These are phyloP conservation scores for Florisuga fusca DNA, from an alignment of 2,797 vertebrate genomes.

Conservation along the genomic window DNA sequence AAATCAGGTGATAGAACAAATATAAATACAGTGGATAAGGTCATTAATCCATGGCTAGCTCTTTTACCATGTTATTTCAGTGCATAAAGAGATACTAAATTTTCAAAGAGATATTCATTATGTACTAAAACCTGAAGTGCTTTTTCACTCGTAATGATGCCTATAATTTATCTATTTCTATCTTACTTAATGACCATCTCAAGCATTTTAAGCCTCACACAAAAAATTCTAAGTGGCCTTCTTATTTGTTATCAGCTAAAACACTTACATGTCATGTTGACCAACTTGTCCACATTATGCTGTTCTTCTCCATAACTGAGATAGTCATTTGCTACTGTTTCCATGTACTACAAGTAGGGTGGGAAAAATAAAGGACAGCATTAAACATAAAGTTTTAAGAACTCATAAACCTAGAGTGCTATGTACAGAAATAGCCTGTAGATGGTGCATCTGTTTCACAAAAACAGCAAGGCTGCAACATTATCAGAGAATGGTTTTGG, in stretches of 20 bases:
- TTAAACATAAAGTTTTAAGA: background rate
- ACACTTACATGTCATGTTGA: constrained; percentile 88
- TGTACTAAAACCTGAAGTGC: background rate
- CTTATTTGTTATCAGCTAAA: background rate
- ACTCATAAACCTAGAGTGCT: background rate
- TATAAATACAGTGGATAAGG: background rate
- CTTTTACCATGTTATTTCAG: background rate
- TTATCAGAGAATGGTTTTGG: too few relatives aligned
- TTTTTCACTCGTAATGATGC: background rate
- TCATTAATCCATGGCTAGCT: background rate
- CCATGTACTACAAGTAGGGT: constrained; percentile 80
- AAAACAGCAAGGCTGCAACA: background rate
- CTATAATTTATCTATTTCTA: background rate
- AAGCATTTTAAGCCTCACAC: background rate
- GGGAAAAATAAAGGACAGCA: background rate
- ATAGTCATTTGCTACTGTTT: constrained; percentile 81
- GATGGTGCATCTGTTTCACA: constrained; percentile 33
- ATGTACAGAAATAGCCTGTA: background rate
- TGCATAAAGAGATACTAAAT: background rate
- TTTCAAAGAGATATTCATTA: background rate
- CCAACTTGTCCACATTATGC: constrained; percentile 83
- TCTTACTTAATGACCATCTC: background rate
- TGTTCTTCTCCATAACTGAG: constrained; percentile 80
- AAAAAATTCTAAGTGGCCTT: background rate
- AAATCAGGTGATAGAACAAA: background rate